Base-by-base conservation (phyloP, 2,797 vertebrate species). In the Setipinna tenuifilis region DNA sequence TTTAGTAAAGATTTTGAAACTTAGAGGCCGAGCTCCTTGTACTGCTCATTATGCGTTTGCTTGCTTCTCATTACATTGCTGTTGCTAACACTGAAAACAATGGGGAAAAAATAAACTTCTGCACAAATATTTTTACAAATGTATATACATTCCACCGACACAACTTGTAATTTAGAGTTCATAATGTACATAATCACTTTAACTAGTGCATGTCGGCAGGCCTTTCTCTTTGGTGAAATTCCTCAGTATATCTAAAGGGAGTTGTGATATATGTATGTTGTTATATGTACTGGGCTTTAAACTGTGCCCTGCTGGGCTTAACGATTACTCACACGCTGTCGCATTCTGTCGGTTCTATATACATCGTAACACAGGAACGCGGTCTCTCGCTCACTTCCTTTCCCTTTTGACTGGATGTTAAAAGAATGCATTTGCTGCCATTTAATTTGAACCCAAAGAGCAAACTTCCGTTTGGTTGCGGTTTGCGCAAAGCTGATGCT, bases 401-500 rank as follows among this genome's bases (percentile, higher is more conserved):
- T 44, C 71, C 19, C 31, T 78, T 44, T 78, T 9, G 71, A 16
- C 71, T 44, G 68, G 58, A 59, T n/a, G 58, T 59, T 19, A 59
- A 59, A 59, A 59, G 58, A 59, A 59, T 59, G 58, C 58, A 54
- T 10, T 83, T 83, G 57, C 82, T 35, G 54, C 61, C 82, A 31
- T 85, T 89, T 90, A 82, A 85, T 88, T 90, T 95, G 95, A 95
- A 95, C 95, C 96, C 95, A 94, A 95, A 96, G 95, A 96, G 96
- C 94, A 92, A 89, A 94, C 95, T 95, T 96, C 94, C 92, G 94
- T 95, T 96, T 96, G 95, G 94, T 94, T 94, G 94, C 93, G 96
- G 94, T 93, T 93, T 92, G 92, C 89, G 90, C 93, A 95, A 95
- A 96, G 96, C 95, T 95, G 95, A 96, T 96, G 95, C 95, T 95